Evolutionary conservation across 2,888 invertebrate species (phyloP).

Genomic region (Brenthis ino): DNA sequence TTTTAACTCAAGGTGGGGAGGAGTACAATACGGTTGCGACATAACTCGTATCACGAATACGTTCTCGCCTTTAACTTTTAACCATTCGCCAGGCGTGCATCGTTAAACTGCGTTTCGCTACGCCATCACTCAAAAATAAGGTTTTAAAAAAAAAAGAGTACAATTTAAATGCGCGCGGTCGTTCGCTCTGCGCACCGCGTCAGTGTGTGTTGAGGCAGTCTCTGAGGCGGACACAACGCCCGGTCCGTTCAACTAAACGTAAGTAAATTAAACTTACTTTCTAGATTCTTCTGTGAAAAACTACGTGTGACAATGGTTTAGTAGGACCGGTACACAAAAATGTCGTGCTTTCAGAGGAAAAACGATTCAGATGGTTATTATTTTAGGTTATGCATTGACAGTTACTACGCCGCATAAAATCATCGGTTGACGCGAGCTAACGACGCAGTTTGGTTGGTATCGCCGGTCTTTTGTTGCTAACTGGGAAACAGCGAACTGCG

Average conservation of each 20-base stretch:
- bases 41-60: conserved; percentile 39
- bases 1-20: conserved; percentile 64
- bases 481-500: conserved; percentile 66
- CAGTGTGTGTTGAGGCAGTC: conserved; percentile 66
- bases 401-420: conserved; percentile 71
- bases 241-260: conserved; percentile 52
- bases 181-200: conserved; percentile 59
- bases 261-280: conserved; percentile 52
- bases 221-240: conserved; percentile 58
- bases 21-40: conserved; percentile 58
- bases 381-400: conserved; percentile 65
- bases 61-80: conserved; percentile 38
- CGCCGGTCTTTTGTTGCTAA: conserved; percentile 75
- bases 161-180: conserved; percentile 48
- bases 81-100: conserved; percentile 44
- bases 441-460: conserved; percentile 70
- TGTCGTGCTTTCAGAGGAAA: conserved; percentile 28
- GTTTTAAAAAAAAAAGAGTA: conserved; percentile 56
- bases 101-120: conserved; percentile 42
- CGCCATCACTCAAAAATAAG: conserved; percentile 40
- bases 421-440: conserved; percentile 54
- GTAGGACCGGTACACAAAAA: conserved; percentile 25
- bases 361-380: conserved; percentile 29
- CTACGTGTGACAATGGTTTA: conserved; percentile 36
- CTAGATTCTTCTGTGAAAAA: conserved; percentile 55